Base-by-base conservation (phyloP, 2,888 invertebrate genomes). In the Scaptomyza caliginosa region DNA sequence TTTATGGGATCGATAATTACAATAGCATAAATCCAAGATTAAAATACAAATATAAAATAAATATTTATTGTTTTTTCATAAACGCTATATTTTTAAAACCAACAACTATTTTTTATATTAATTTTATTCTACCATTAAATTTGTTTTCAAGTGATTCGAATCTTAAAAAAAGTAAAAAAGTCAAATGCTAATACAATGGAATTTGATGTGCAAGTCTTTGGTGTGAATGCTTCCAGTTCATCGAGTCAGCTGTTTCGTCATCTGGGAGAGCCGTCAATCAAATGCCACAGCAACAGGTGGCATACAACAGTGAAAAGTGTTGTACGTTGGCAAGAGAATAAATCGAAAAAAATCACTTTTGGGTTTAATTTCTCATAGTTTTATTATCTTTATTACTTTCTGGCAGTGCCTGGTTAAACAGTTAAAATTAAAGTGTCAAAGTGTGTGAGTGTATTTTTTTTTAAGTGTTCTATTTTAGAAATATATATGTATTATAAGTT, bases 281-380 rank as follows among this genome's bases (percentile, higher is more conserved):
- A 48, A 34, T 32, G 24, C 21, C 10, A 6, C 32, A 38, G 70
- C 70, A 71, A 71, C 70, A 70, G 51, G 70, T 70, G 59, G 51
- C 54, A 28, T 13, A 17, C 17, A 42, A 39, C n/a, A 21, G 23
- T 10, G 42, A 23, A 52, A 48, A 59, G 30, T 28, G 17, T 36
- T 42, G 3, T n/a, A 30, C 24, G 6, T 11, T 8, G 7, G 8
- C n/a, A 6, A 36, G n/a, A 34, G 3, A 50, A 17, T 26, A 0
- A 40, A 68, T 39, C 7, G n/a, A 51, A 67, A 36, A 32, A 51
- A 67, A 36, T 26, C n/a, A n/a, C 45, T 4, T 13, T 40, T 30
- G 3, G 4, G 6, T 13, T 4, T 2, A 34, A 8, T 11, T 11
- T 8, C 16, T 34, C 1, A 34, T 16, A 60, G 34, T 57, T 30